Percentiles rank a stretch among this genome's conserved stretches.
phyloP scores from a whole-genome alignment of 2,113 vertebrate genomes.

The Rhinogobius similis region DNA sequence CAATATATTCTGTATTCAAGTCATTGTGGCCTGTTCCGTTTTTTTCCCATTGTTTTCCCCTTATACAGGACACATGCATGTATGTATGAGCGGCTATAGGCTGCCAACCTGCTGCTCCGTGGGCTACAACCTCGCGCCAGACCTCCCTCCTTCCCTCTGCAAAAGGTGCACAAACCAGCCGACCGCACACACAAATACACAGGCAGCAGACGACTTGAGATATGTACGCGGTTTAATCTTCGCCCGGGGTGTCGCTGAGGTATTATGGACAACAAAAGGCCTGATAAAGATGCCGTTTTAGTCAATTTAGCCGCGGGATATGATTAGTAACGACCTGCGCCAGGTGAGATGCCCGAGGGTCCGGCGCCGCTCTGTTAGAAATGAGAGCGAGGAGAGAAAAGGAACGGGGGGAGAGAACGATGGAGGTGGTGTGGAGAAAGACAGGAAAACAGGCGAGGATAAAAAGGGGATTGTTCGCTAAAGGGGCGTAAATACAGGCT shows the following conservation, averaged over 20 bases:
- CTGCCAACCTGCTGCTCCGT: conserved; percentile 31
- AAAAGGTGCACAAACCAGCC: conserved; percentile 13
- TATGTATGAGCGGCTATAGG: conserved; percentile 7
- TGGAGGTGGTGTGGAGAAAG: neutral
- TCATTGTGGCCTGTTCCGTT: neutral
- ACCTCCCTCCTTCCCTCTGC: conserved; percentile 1
- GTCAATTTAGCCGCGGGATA: conserved; percentile 63
- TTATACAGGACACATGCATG: conserved; percentile 13
- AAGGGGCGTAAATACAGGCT: conserved; percentile 11
- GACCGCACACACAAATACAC: conserved; percentile 7
- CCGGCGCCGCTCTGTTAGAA: conserved; percentile 12
- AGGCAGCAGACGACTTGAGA: conserved; percentile 49
- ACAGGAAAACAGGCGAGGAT: conserved; percentile 19
- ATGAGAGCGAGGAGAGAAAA: conserved; percentile 27
- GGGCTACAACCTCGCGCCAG: conserved; percentile 29
- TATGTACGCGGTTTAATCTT: conserved; percentile 56
- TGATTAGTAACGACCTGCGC: conserved; percentile 60
- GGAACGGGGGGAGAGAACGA: neutral
- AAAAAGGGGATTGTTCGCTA: conserved; percentile 26
- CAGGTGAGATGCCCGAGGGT: conserved; percentile 63
- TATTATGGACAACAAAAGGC: conserved; percentile 64
- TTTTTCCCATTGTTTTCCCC: neutral
- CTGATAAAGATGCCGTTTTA: conserved; percentile 66
- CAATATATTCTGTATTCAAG: neutral
- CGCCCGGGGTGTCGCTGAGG: conserved; percentile 46